These are phyloP conservation scores for Natator depressus DNA, from an alignment of 2,113 vertebrate genomes.

Conservation along the genomic window DNA sequence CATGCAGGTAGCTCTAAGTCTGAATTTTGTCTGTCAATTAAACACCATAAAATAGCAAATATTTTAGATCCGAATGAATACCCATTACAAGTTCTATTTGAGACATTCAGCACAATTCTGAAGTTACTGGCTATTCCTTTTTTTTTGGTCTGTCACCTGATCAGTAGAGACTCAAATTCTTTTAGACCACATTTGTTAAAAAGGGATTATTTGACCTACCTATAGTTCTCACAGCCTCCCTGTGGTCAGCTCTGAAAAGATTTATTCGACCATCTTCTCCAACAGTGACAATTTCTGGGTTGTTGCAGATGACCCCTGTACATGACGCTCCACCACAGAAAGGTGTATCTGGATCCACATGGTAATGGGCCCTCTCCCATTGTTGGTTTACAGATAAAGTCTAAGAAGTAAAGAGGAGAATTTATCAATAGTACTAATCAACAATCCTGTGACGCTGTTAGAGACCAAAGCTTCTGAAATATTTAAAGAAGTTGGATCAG, in stretches of 20 bases:
- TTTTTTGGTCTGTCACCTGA: not conserved
- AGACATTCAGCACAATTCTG: not conserved
- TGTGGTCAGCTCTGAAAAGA: conserved; percentile 90
- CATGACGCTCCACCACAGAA: conserved; percentile 87
- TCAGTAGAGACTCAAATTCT: not conserved
- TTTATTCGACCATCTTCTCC: conserved; percentile 96
- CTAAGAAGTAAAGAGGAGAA: conserved; percentile 71
- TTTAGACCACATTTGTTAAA: not conserved
- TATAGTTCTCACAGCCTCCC: conserved; percentile 85
- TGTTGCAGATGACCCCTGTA: conserved; percentile 89
- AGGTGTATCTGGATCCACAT: conserved; percentile 66
- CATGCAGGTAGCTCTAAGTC: not conserved
- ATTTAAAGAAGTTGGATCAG: not conserved
- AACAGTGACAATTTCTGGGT: conserved; percentile 92
- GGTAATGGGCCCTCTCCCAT: conserved; percentile 88
- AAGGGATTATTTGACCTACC: conserved; percentile 75
- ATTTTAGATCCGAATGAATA: not conserved
- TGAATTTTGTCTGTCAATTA: not conserved
- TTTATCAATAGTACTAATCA: not conserved
- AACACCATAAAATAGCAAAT: not conserved
- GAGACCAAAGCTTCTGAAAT: not conserved
- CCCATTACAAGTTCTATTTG: not conserved
- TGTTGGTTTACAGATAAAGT: conserved; percentile 84
- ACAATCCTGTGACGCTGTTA: not conserved
- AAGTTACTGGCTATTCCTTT: not conserved